These are phyloP conservation scores for Syngnathoides biaculeatus DNA, from an alignment of 2,113 vertebrate species.

Conservation along the genomic window DNA sequence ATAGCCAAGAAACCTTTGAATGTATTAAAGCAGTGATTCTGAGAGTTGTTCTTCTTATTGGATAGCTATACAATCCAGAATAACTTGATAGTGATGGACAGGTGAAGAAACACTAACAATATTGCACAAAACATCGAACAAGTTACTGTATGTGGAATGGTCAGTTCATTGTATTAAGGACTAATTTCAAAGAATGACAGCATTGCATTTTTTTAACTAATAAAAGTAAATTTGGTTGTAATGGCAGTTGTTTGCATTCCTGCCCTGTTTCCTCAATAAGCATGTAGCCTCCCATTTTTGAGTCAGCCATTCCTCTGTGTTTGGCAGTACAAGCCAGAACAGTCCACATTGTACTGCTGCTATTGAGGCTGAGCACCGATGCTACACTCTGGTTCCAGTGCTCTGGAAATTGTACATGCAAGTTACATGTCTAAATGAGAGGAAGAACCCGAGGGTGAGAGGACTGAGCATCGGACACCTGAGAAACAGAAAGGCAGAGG, in stretches of 20 bases:
- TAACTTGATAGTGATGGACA: no score
- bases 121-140: background rate
- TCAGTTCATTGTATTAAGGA: background rate
- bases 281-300: slow-evolving; percentile 50
- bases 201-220: background rate
- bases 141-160: background rate
- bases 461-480: slow-evolving; percentile 16
- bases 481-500: slow-evolving; percentile 19
- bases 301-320: slow-evolving; percentile 68
- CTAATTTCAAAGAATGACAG: background rate
- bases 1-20: background rate
- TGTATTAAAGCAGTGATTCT: background rate
- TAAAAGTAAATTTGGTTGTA: background rate
- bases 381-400: slow-evolving; percentile 39
- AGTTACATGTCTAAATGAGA: slow-evolving; percentile 29
- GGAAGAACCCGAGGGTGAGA: slow-evolving; percentile 19
- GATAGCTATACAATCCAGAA: no score
- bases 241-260: slow-evolving; percentile 48
- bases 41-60: no score
- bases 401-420: slow-evolving; percentile 50
- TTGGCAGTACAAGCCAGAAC: slow-evolving; percentile 67
- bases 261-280: slow-evolving; percentile 25
- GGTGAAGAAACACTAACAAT: no score
- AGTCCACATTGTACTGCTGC: slow-evolving; percentile 64
- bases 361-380: slow-evolving; percentile 58